Evolutionary conservation across 1,140 invertebrate genomes (phyloP), one percentile per base, ranked within the genome.

Genomic region (Hylyphantes graminicola): DNA sequence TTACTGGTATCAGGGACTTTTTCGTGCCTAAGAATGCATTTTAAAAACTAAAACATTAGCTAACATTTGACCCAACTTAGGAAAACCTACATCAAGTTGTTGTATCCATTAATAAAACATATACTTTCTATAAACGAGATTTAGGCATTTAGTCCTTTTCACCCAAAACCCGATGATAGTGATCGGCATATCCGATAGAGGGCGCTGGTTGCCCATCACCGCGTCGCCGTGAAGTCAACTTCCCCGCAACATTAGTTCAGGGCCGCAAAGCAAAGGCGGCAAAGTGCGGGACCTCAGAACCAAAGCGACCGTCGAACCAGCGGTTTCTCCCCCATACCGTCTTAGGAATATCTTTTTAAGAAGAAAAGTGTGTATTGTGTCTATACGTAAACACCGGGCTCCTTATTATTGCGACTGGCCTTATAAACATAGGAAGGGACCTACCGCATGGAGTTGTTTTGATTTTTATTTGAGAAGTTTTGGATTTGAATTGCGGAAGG

Each of bases 181-280:
- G 11, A 67, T 70, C 61, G 19, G 5, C 63, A 73, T 81, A 53
- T 35, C 55, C 79, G 59, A 81, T 11, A 81, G 79, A 81, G 79
- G 79, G 79, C 79, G 68, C 79, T 73, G 79, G 10, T 17, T 35
- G 63, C 55, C 68, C 68, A 59, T 48, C 67, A 19, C 61, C 48
- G 55, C 68, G 79, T 73, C 79, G 68, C 64, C 54, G 79, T 73
- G 79, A 81, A 81, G 79, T 81, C 79, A 81, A 81, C 79, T 81
- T 81, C 79, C 21, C 79, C 79, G 79, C 79, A 81, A 81, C 55
- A 81, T 81, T 81, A 81, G 79, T 81, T 81, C 21, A 55, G 63
- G 63, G 63, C 76, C 76, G 76, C 79, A 63, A 35, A 67, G 68
- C 79, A 53, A 57, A 65, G 21, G 79, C 79, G 79, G 79, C 79